These are phyloP conservation scores for Apogon hyalosoma DNA, from an alignment of 2,797 vertebrate genomes.

Conservation along the genomic window DNA sequence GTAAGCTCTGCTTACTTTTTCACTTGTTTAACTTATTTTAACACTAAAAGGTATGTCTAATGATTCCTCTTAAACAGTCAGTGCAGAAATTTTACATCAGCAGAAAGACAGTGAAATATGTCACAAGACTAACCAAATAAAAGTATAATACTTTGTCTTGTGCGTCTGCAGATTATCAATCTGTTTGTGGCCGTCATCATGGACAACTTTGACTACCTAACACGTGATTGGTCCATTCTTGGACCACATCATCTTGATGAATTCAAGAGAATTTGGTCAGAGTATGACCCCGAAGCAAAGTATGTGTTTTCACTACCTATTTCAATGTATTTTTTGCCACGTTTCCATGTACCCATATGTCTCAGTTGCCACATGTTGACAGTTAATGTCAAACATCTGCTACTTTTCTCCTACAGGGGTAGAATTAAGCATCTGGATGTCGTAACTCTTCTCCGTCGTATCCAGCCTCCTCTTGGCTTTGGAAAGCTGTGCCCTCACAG, in stretches of 20 bases:
- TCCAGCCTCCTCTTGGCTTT: conserved; percentile 97
- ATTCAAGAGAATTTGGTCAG: conserved; percentile 99
- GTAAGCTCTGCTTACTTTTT: too few relatives aligned
- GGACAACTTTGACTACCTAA: conserved; percentile 99
- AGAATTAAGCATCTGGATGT: conserved; percentile 98
- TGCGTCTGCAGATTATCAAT: conserved; percentile 92
- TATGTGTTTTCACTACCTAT: conserved; percentile 78
- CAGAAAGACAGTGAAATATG: not conserved
- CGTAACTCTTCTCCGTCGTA: conserved; percentile 94
- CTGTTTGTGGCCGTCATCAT: conserved; percentile 99
- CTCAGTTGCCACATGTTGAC: not conserved
- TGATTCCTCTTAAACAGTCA: too few relatives aligned
- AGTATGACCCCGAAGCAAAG: conserved; percentile 99
- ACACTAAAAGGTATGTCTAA: too few relatives aligned
- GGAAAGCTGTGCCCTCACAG: conserved; percentile 98
- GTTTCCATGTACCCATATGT: not conserved
- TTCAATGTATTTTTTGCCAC: not conserved
- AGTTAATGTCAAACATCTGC: not conserved
- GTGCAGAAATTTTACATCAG: not conserved
- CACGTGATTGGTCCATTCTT: conserved; percentile 98
- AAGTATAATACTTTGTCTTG: not conserved
- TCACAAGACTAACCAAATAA: not conserved
- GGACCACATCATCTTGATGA: conserved; percentile 98
- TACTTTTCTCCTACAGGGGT: conserved; percentile 83
- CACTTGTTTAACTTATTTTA: too few relatives aligned